Percentiles rank a stretch among this genome's conserved stretches.
phyloP scores from a whole-genome alignment of 1,140 invertebrate genomes.

The Luehdorfia chinensis region DNA sequence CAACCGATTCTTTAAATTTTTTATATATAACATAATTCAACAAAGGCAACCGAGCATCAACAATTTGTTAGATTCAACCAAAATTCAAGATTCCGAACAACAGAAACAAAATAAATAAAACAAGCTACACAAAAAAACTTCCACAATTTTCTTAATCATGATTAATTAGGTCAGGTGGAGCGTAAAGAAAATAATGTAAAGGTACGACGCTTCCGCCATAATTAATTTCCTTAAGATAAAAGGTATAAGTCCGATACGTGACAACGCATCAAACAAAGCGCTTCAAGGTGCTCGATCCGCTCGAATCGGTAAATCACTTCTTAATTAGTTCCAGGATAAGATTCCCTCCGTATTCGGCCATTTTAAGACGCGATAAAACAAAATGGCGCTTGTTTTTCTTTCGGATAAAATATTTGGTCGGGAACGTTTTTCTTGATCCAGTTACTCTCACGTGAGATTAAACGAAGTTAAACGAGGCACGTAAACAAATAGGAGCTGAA shows the following conservation, averaged over 20 bases:
- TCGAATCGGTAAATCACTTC: conserved; percentile 11
- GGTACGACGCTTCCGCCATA: background rate
- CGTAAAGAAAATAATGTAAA: background rate
- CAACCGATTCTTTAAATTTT: no score
- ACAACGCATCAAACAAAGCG: conserved; percentile 6
- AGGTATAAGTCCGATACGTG: background rate
- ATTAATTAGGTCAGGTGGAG: background rate
- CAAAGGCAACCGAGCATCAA: no score
- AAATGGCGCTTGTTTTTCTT: conserved; percentile 12
- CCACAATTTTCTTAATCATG: background rate
- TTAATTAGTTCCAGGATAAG: conserved; percentile 12
- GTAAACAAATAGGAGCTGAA: conserved; percentile 12
- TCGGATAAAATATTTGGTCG: conserved; percentile 9
- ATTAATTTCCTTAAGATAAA: background rate
- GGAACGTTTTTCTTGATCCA: conserved; percentile 15
- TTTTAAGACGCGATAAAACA: conserved; percentile 11
- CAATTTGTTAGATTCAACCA: no score
- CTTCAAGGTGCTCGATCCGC: background rate
- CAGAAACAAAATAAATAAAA: no score
- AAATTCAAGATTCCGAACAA: no score
- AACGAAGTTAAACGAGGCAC: conserved; percentile 14
- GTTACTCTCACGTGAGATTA: conserved; percentile 15
- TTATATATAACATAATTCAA: no score
- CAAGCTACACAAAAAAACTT: no score
- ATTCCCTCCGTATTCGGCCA: conserved; percentile 2